Conservation (phyloP, 2,113 vertebrate genomes). For the Lycocorax pyrrhopterus region DNA sequence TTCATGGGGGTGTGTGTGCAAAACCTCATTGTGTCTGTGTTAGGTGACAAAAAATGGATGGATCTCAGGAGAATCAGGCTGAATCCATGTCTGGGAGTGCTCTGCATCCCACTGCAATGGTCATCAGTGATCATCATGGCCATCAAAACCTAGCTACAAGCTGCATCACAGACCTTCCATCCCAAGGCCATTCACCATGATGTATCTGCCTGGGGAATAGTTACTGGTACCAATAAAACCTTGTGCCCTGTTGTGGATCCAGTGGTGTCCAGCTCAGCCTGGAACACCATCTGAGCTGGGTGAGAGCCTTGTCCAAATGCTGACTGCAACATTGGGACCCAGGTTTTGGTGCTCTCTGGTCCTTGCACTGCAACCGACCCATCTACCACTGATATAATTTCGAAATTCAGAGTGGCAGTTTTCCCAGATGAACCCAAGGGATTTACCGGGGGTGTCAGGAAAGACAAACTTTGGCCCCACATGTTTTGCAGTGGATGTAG, state of each 20-base stretch:
- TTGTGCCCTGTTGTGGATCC: neutral
- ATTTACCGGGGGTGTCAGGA: neutral
- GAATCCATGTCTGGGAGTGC: neutral
- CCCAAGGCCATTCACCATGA: accelerated
- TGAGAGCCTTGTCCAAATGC: accelerated
- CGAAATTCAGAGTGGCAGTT: neutral
- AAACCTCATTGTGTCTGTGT: neutral
- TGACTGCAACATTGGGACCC: accelerated
- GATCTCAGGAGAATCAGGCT: neutral
- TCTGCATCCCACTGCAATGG: neutral
- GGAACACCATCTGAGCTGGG: neutral
- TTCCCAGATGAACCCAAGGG: neutral
- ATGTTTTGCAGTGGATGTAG: neutral
- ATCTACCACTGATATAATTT: neutral
- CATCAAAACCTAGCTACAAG: neutral
- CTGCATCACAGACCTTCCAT: neutral
- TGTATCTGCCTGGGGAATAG: neutral
- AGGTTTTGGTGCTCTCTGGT: neutral
- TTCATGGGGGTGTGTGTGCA: neutral
- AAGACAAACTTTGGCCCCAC: neutral
- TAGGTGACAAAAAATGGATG: neutral
- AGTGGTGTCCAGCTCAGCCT: neutral
- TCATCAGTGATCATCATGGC: neutral
- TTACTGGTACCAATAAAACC: neutral
- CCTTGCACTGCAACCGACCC: neutral